These are phyloP conservation scores for Drosophila aff. DNA, from an alignment of 1,140 invertebrate genomes.

Conservation along the genomic window DNA sequence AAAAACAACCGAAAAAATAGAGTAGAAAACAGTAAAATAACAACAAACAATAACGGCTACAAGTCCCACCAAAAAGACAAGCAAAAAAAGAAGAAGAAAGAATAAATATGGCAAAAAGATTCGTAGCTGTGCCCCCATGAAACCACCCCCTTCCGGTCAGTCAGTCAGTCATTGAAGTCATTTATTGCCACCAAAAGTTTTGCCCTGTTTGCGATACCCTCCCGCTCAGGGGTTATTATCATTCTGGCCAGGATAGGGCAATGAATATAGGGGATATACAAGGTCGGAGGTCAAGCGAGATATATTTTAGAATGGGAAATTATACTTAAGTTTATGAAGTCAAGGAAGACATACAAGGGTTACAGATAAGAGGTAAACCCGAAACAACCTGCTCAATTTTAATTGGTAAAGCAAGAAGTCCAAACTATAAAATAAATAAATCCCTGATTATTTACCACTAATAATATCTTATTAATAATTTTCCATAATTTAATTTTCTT, in stretches of 20 bases:
- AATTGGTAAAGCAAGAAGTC: too few relatives aligned
- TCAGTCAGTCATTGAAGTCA: constrained; percentile 82
- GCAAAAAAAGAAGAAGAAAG: constrained; percentile 29
- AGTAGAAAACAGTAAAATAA: constrained; percentile 33
- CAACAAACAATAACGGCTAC: constrained; percentile 33
- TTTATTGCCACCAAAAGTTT: constrained; percentile 80
- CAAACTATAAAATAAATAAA: background rate
- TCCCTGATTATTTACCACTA: too few relatives aligned
- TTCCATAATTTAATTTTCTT: fast-evolving
- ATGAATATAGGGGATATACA: constrained; percentile 1
- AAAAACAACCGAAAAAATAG: background rate
- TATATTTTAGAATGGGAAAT: background rate
- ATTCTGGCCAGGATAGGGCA: background rate
- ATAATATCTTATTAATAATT: background rate
- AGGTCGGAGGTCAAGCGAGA: background rate
- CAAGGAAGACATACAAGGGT: background rate
- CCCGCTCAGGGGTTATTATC: background rate
- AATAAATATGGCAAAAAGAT: constrained; percentile 47
- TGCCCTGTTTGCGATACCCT: constrained; percentile 53
- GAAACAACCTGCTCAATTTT: background rate
- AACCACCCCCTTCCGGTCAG: constrained; percentile 28
- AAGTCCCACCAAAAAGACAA: constrained; percentile 43
- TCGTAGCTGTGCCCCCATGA: constrained; percentile 15
- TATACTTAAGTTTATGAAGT: too few relatives aligned
- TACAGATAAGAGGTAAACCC: background rate